Evolutionary conservation across 1,140 invertebrate species (phyloP).

Genomic region (Parasteatoda tepidariorum): DNA sequence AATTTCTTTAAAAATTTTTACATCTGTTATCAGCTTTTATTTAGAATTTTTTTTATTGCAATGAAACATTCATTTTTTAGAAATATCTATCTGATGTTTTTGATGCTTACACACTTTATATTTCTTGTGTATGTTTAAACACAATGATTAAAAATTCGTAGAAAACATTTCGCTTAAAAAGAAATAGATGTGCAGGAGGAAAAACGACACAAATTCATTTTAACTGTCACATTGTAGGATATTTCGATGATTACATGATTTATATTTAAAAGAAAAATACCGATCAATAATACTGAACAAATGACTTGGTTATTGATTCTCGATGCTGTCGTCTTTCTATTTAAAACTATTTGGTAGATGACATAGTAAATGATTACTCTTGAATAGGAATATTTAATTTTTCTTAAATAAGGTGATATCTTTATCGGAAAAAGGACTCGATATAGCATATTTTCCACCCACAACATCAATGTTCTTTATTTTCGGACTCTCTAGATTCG

Average conservation of each 20-base stretch:
- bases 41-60: too few relatives aligned
- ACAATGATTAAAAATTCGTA: too few relatives aligned
- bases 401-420: constrained; percentile 23
- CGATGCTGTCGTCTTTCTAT: constrained; percentile 24
- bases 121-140: too few relatives aligned
- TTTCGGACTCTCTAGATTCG: too few relatives aligned
- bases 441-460: constrained; percentile 3
- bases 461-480: constrained; percentile 12
- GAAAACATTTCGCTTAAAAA: too few relatives aligned
- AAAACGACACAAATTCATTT: neutral
- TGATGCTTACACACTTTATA: too few relatives aligned
- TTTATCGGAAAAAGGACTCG: constrained; percentile 14
- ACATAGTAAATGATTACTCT: constrained; percentile 15
- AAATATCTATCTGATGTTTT: too few relatives aligned
- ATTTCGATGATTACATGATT: constrained; percentile 14
- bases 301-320: constrained; percentile 26
- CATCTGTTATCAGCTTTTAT: too few relatives aligned
- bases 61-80: too few relatives aligned
- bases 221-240: neutral
- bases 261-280: constrained; percentile 16
- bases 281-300: constrained; percentile 21
- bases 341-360: constrained; percentile 22
- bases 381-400: constrained; percentile 12
- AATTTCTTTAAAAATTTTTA: too few relatives aligned
- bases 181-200: constrained; percentile 6